Percentiles rank a stretch among this genome's conserved stretches.
These are phyloP conservation scores for Scophthalmus maximus DNA, from an alignment of 2,113 vertebrate genomes.

Conservation along the genomic window DNA sequence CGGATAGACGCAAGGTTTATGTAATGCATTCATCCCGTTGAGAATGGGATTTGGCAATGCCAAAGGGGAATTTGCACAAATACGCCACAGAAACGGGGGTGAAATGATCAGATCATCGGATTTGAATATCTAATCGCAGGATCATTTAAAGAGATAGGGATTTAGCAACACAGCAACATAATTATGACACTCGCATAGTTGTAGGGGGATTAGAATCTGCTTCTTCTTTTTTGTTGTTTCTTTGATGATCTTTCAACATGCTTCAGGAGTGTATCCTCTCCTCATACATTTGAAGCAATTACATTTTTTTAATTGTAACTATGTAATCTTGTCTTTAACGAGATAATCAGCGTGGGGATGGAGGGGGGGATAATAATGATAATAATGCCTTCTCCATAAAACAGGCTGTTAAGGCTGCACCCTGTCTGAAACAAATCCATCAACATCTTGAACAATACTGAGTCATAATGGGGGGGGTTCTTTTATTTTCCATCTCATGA, in stretches of 20 bases:
- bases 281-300: constrained; percentile 60
- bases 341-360: constrained; percentile 36
- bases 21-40: constrained; percentile 67
- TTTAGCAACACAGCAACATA: constrained; percentile 64
- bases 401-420: background rate
- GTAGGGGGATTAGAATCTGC: constrained; percentile 67
- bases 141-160: constrained; percentile 77
- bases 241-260: constrained; percentile 71
- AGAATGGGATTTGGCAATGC: constrained; percentile 67
- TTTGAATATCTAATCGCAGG: constrained; percentile 78
- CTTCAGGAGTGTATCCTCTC: constrained; percentile 43
- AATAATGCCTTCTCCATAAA: constrained; percentile 24
- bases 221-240: constrained; percentile 61
- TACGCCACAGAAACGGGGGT: constrained; percentile 53
- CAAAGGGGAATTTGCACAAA: constrained; percentile 65
- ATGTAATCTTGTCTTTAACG: constrained; percentile 64
- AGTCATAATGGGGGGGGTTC: background rate
- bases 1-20: constrained; percentile 57
- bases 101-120: constrained; percentile 74
- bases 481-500: constrained; percentile 6
- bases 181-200: constrained; percentile 70
- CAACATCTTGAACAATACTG: constrained; percentile 3
- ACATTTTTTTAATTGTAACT: constrained; percentile 69
- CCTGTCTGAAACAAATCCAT: constrained; percentile 16
- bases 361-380: no score